Evolutionary conservation across 2,888 invertebrate species (phyloP), one percentile per base, ranked within the genome.

Genomic region (Fragum sueziense): DNA sequence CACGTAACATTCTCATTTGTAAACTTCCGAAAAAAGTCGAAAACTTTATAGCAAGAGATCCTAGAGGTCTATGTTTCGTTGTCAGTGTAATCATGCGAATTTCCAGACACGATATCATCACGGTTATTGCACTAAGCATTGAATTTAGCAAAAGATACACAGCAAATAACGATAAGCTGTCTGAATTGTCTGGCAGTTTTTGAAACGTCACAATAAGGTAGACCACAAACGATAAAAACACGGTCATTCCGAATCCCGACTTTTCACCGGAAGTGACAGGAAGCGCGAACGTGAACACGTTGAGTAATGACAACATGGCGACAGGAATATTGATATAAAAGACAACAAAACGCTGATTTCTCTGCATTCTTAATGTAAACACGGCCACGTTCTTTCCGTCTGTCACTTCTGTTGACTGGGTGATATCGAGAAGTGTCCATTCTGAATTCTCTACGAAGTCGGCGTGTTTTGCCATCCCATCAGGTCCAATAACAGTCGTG

Each of bases 171-270:
- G 82, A 82, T 31, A 82, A 47, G 6, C 29, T 65, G 4, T 82
- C 82, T 2, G 82, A 82, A 54, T 74, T 82, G 27, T 79, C 79
- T 11, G 82, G 82, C 74, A 82, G 79, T 54, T 77, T 79, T 47
- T 80, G 77, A 31, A 76, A 79, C 1, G 77, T 76, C n/a, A 82
- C 79, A n/a, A 82, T 82, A 7, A 82, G 47, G 29, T 79, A 80
- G 1, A 82, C 79, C 17, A 82, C 70, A 34, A 82, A 82, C 4
- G 82, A 82, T 14, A 82, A 51, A 69, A 82, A 82, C 27, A 82
- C 77, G 3, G 79, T 75, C 22, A 80, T 80, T 2, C 71, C 70
- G 37, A 70, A 82, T 11, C 77, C 74, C 27, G 79, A 68, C 27
- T 77, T 79, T 61, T 82, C 82, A 34, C 79, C 79, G 6, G 79